phyloP scores from a whole-genome alignment of 2,888 invertebrate genomes.

The Sepioteuthis lessoniana region DNA sequence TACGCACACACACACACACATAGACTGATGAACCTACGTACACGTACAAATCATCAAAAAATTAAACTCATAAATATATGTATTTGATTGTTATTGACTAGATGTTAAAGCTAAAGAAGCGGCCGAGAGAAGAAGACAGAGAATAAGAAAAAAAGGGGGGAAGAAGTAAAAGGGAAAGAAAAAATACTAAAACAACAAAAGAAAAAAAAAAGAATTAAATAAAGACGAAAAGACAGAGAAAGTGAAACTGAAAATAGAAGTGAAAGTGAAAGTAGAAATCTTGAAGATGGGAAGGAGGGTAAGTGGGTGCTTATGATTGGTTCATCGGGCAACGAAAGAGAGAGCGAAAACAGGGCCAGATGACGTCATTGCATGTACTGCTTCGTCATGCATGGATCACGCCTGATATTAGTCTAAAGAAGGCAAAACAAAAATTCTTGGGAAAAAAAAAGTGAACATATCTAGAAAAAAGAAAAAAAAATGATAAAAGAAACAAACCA shows the following conservation, averaged over 20 bases:
- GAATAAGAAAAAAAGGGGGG: neutral
- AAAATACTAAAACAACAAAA: too few relatives aligned
- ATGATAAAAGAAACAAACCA: neutral
- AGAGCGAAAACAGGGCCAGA: constrained; percentile 15
- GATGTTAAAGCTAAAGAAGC: too few relatives aligned
- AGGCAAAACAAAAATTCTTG: neutral
- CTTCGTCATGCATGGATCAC: constrained; percentile 33
- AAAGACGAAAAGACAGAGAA: too few relatives aligned
- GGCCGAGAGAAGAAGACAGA: too few relatives aligned
- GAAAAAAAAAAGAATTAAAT: too few relatives aligned
- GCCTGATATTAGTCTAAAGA: constrained; percentile 8
- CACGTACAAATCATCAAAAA: neutral
- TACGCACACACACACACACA: too few relatives aligned
- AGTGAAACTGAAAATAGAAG: neutral
- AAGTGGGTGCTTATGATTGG: constrained; percentile 15
- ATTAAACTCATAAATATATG: neutral
- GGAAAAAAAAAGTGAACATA: neutral
- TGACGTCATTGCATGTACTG: constrained; percentile 33
- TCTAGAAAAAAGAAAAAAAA: neutral
- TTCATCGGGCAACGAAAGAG: neutral
- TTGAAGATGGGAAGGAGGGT: neutral
- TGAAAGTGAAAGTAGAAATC: neutral
- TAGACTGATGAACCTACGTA: too few relatives aligned
- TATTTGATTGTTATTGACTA: too few relatives aligned
- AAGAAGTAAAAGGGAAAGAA: neutral